Conservation (phyloP, 2,888 invertebrate genomes). For the Salpingus planirostris region DNA sequence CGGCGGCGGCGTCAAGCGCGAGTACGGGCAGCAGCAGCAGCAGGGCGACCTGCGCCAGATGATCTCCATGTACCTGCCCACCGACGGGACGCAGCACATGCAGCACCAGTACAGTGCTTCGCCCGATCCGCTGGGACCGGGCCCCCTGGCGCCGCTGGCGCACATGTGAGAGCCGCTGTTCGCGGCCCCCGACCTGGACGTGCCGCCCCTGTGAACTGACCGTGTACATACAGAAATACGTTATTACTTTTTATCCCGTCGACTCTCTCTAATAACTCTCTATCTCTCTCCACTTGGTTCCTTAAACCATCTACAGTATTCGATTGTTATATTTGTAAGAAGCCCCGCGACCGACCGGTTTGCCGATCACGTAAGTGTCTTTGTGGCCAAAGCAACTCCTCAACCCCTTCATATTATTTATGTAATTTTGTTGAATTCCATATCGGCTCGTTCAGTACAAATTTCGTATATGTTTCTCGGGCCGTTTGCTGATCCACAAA, state of each 20-base stretch:
- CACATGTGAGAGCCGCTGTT: slow-evolving; percentile 56
- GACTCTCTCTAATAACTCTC: too few relatives aligned
- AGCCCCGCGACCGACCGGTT: slow-evolving; percentile 18
- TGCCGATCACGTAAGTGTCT: slow-evolving; percentile 23
- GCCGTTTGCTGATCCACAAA: too few relatives aligned
- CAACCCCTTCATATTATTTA: too few relatives aligned
- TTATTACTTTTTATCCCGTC: slow-evolving; percentile 11
- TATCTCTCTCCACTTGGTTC: slow-evolving; percentile 30
- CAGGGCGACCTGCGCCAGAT: slow-evolving; percentile 59
- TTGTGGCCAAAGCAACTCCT: slow-evolving; percentile 21
- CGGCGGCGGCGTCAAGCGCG: slow-evolving; percentile 56
- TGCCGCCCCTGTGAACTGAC: slow-evolving; percentile 37
- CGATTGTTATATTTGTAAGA: slow-evolving; percentile 22
- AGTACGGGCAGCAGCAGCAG: slow-evolving; percentile 49
- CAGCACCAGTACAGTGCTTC: slow-evolving; percentile 58
- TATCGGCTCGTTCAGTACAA: too few relatives aligned
- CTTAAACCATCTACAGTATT: slow-evolving; percentile 34
- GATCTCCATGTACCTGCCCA: slow-evolving; percentile 68
- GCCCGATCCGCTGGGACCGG: slow-evolving; percentile 56
- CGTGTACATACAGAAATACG: slow-evolving; percentile 19
- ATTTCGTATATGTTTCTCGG: too few relatives aligned
- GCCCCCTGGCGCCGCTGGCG: slow-evolving; percentile 50
- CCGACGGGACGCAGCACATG: slow-evolving; percentile 58
- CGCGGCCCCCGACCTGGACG: slow-evolving; percentile 39
- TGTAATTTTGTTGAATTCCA: too few relatives aligned